Percentiles rank a stretch among this genome's conserved stretches.
These are phyloP conservation scores for Eptatretus burgeri DNA, from an alignment of 2,113 vertebrate genomes.

Conservation along the genomic window DNA sequence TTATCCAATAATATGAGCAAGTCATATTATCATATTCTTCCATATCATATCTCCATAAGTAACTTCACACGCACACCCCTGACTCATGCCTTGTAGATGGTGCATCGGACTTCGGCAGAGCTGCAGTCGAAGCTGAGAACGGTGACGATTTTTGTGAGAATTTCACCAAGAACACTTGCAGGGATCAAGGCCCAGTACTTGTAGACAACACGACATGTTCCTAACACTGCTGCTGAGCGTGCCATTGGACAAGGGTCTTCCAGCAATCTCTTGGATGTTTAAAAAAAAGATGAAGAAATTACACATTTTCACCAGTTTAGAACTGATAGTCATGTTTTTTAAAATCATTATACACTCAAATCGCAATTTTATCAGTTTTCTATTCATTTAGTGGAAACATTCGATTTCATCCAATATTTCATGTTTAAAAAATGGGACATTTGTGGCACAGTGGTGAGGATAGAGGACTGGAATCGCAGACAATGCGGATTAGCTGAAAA, in stretches of 20 bases:
- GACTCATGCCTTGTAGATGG: constrained; percentile 46
- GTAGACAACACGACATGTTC: constrained; percentile 44
- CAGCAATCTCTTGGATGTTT: constrained; percentile 28
- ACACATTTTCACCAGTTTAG: neutral
- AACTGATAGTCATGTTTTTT: neutral
- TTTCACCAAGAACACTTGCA: constrained; percentile 32
- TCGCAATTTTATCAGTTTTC: neutral
- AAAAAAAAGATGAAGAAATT: constrained; percentile 9
- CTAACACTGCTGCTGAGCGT: constrained; percentile 42
- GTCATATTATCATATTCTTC: no score
- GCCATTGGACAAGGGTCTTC: constrained; percentile 49
- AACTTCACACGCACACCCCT: no score
- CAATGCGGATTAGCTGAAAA: no score
- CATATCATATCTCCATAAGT: no score
- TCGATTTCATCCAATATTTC: no score
- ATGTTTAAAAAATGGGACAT: no score
- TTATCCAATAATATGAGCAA: no score
- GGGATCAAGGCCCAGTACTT: constrained; percentile 79
- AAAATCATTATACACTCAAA: neutral
- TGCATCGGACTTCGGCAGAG: constrained; percentile 56
- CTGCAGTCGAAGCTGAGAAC: constrained; percentile 33
- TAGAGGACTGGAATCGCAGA: no score
- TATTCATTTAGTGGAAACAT: no score
- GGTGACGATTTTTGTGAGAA: constrained; percentile 36
- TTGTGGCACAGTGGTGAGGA: no score